Evolutionary conservation across 2,113 vertebrate genomes (phyloP), one percentile per base, ranked within the genome.

Genomic region (Prietella phreatophila): DNA sequence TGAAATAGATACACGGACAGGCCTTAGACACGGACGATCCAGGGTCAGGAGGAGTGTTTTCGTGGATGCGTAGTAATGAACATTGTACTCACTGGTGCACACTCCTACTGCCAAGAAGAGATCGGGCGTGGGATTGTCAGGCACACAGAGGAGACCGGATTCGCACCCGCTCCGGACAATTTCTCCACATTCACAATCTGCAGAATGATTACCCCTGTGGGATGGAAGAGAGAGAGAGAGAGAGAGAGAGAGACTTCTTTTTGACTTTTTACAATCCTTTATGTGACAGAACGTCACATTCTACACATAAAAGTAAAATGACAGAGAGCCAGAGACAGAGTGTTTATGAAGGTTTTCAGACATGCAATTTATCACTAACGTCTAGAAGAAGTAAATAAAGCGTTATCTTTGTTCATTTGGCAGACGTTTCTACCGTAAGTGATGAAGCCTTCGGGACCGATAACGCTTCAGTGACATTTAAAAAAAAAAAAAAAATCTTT

Each of bases 91-190:
- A 85, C 84, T 75, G 22, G 20, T 10, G 42, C 84, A 85, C 22
- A n/a, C 55, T 76, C 84, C 84, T 76, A 9, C 69, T 27, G 80
- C 80, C 1, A 8, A 61, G 33, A 81, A 81, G 0, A 19, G 3
- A 0, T 17, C 33, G 4, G 4, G 3, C 2, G 7, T 0, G 2
- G 53, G 22, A 9, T n/a, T 25, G 1, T 17, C 25, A 11, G 55
- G 8, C 55, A 61, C 1, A 47, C 84, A 85, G 56, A 58, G 6
- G 0, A 85, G 84, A 17, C 17, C 84, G 2, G 55, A 42, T 25
- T 76, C 84, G 27, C 84, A 85, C 0, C 15, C 1, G 7, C 36
- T 55, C 7, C 5, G 4, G 36, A 47, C 13, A 5, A 4, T 20
- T 2, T 0, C 50, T 61, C 84, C 84, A 30, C 84, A 85, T 42